Base-by-base conservation (phyloP, 2,113 vertebrate species). In the Amazona vittata region DNA sequence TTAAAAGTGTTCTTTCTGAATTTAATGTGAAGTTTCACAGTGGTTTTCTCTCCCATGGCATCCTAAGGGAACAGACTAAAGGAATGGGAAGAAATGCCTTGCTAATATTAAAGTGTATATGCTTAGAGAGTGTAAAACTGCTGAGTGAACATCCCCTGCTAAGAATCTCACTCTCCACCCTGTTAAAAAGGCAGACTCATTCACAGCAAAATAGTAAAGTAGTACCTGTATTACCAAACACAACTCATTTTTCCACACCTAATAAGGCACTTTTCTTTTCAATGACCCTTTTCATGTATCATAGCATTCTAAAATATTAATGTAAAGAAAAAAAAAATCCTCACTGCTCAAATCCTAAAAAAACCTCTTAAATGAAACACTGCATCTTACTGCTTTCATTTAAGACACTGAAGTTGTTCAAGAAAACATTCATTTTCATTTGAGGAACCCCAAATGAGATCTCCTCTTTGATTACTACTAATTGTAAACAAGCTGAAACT, bases 161-260 rank as follows among this genome's bases (percentile, higher is more conserved):
- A 5, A 63, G 63, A 28, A 2, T 4, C 47, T 26, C 20, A 39
- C 15, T 24, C 65, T 64, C 29, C 18, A 35, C 19, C 29, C 71
- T 22, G 31, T 19, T 64, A 43, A 50, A 84, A 64, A 86, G 11
- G 44, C 17, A 76, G 39, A 44, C 8, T 50, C 5, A 1, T 41
- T 33, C 22, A 31, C 60, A 95, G 53, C 22, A 78, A 93, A 89
- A 62, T 0, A 43, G 62, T 13, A 15, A 83, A 74, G 44, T 7
- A 37, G 12, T 46, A 44, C 25, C 55, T 41, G 10, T 17, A 26
- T 68, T 64, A 64, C 4, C 37, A 55, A 84, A 67, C 17, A 44
- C 0, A 0, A 18, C 12, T 47, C 8, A 6, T 46, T 63, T 33
- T 57, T 13, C 20, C 10, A n/a, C 31, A 43, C 33, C 24, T 49